Evolutionary conservation across 2,888 invertebrate genomes (phyloP).

Genomic region (Euspilapteryx auroguttella): DNA sequence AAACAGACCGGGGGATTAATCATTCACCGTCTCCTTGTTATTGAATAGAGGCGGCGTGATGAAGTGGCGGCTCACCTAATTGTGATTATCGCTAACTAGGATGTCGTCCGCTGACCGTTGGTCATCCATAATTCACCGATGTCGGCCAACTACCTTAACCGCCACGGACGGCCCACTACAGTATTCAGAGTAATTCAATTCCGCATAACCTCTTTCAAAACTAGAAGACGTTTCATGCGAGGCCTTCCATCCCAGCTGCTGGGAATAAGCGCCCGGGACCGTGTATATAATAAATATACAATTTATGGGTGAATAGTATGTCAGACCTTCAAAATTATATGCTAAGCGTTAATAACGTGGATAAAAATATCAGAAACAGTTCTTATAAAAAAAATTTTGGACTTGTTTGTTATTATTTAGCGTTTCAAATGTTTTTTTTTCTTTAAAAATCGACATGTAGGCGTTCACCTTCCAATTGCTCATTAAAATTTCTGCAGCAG

Average conservation of each 20-base stretch:
- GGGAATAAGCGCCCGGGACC: too few relatives aligned
- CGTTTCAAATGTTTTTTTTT: neutral
- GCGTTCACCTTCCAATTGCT: conserved; percentile 12
- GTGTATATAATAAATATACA: too few relatives aligned
- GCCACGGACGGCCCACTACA: too few relatives aligned
- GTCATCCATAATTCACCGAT: conserved; percentile 26
- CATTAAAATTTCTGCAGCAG: conserved; percentile 60
- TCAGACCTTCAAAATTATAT: too few relatives aligned
- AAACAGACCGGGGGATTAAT: conserved; percentile 50
- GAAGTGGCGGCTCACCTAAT: conserved; percentile 43
- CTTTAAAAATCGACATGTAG: neutral
- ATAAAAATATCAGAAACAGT: too few relatives aligned
- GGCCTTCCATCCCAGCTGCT: too few relatives aligned
- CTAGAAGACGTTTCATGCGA: too few relatives aligned
- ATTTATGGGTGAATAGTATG: too few relatives aligned
- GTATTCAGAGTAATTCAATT: neutral
- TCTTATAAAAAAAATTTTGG: too few relatives aligned
- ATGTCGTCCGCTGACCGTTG: conserved; percentile 17
- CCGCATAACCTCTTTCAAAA: neutral
- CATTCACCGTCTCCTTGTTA: conserved; percentile 41
- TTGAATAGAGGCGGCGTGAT: conserved; percentile 40
- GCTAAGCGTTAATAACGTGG: too few relatives aligned
- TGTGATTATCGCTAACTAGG: conserved; percentile 19
- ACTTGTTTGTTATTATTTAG: too few relatives aligned
- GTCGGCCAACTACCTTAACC: conserved; percentile 8